phyloP scores from a whole-genome alignment of 2,113 vertebrate species.

The Sisor rabdophorus region DNA sequence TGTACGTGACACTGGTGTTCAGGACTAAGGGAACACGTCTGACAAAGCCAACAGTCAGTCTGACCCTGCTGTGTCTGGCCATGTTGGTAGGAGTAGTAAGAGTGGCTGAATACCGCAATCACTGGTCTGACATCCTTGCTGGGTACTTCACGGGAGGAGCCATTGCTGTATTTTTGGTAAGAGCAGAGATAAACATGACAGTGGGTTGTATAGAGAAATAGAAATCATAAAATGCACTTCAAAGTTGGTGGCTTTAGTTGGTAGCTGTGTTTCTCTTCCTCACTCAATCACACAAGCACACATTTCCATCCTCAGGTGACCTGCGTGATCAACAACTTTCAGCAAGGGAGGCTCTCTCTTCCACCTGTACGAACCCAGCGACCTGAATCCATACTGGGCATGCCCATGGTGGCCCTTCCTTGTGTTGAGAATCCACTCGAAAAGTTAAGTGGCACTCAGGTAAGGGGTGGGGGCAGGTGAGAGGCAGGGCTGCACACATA shows the following conservation, averaged over 20 bases:
- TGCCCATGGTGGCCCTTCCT: constrained; percentile 71
- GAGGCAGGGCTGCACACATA: constrained; percentile 44
- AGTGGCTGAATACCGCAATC: constrained; percentile 86
- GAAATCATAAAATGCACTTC: background rate
- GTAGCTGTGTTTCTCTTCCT: background rate
- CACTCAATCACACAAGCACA: background rate
- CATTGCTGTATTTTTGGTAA: constrained; percentile 86
- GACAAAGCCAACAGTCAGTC: constrained; percentile 82
- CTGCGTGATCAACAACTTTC: constrained; percentile 75
- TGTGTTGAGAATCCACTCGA: constrained; percentile 83
- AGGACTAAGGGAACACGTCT: constrained; percentile 83
- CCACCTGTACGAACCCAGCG: constrained; percentile 39
- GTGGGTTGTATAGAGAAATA: background rate
- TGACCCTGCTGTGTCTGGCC: constrained; percentile 80
- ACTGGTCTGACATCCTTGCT: constrained; percentile 85
- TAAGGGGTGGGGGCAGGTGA: constrained; percentile 69
- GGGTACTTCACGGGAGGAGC: constrained; percentile 82
- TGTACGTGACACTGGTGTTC: constrained; percentile 87
- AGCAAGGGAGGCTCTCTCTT: constrained; percentile 53
- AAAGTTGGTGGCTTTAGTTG: background rate
- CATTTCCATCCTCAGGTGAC: constrained; percentile 60
- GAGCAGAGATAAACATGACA: constrained; percentile 5
- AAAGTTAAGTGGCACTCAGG: constrained; percentile 91
- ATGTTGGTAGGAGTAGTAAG: constrained; percentile 84
- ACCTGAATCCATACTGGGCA: constrained; percentile 65